These are phyloP conservation scores for Meloidogyne exigua DNA, from an alignment of 1,140 invertebrate species.

Conservation along the genomic window DNA sequence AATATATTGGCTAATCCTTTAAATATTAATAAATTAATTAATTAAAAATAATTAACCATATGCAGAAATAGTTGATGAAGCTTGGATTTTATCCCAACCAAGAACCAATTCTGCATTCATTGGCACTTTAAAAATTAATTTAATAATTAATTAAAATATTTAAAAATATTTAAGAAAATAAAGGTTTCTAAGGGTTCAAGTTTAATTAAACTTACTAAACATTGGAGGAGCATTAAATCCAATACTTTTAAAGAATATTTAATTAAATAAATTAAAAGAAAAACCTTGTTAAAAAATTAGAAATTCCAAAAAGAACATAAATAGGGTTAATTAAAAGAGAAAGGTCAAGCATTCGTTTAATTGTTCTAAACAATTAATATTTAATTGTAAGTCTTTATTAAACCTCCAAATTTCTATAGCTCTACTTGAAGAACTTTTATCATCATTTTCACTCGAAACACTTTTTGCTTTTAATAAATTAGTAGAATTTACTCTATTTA, in stretches of 20 bases:
- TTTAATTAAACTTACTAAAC: slow-evolving; percentile 70
- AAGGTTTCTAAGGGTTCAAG: no score
- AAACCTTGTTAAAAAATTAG: slow-evolving; percentile 85
- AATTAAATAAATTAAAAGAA: neutral
- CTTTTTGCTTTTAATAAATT: neutral
- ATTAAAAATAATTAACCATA: slow-evolving; percentile 77
- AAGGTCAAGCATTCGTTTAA: slow-evolving; percentile 81
- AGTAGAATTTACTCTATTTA: neutral
- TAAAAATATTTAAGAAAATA: slow-evolving; percentile 64
- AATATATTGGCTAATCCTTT: slow-evolving; percentile 77
- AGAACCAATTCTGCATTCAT: slow-evolving; percentile 64
- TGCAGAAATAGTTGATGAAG: slow-evolving; percentile 84
- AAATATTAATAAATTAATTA: slow-evolving; percentile 67
- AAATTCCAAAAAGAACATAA: slow-evolving; percentile 84
- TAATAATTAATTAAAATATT: neutral
- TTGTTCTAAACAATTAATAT: slow-evolving; percentile 62
- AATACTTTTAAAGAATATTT: slow-evolving; percentile 66
- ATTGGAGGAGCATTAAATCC: slow-evolving; percentile 89
- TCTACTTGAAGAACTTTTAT: slow-evolving; percentile 20
- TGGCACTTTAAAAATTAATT: slow-evolving; percentile 40
- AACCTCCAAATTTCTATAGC: slow-evolving; percentile 48
- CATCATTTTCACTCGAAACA: slow-evolving; percentile 19
- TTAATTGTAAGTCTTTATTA: no score
- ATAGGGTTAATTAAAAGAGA: slow-evolving; percentile 78
- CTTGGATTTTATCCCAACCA: slow-evolving; percentile 71